phyloP scores from a whole-genome alignment of 2,888 invertebrate species.

The Pediacus dermestoides region DNA sequence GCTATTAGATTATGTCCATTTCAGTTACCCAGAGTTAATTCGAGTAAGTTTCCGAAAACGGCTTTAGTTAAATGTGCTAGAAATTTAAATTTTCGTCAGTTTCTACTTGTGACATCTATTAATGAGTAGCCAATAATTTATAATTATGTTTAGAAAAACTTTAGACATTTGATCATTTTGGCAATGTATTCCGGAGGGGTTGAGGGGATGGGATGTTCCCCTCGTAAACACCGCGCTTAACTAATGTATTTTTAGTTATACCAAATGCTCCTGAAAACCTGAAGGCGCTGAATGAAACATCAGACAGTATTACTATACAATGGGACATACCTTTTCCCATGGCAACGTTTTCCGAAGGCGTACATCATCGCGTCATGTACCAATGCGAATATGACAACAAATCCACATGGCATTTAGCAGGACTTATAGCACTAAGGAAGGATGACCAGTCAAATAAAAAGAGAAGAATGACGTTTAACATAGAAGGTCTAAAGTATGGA shows the following conservation, averaged over 20 bases:
- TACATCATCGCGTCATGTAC: conserved; percentile 54
- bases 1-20: too few relatives aligned
- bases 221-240: too few relatives aligned
- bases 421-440: conserved; percentile 1
- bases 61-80: too few relatives aligned
- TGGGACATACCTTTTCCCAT: conserved; percentile 54
- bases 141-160: too few relatives aligned
- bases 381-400: conserved; percentile 50
- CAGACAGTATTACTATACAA: conserved; percentile 49
- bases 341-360: conserved; percentile 52
- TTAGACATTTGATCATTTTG: too few relatives aligned
- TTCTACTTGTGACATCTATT: too few relatives aligned
- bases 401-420: conserved; percentile 40
- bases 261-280: conserved; percentile 53
- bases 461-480: conserved; percentile 39
- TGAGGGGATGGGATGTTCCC: too few relatives aligned
- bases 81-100: too few relatives aligned
- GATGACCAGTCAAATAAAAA: conserved; percentile 17
- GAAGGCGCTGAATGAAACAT: conserved; percentile 48
- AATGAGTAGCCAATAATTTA: too few relatives aligned
- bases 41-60: too few relatives aligned
- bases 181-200: too few relatives aligned
- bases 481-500: conserved; percentile 61
- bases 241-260: conserved; percentile 39
- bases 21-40: too few relatives aligned